Evolutionary conservation across 2,113 vertebrate species (phyloP), one percentile per base, ranked within the genome.

Genomic region (Colius striatus): DNA sequence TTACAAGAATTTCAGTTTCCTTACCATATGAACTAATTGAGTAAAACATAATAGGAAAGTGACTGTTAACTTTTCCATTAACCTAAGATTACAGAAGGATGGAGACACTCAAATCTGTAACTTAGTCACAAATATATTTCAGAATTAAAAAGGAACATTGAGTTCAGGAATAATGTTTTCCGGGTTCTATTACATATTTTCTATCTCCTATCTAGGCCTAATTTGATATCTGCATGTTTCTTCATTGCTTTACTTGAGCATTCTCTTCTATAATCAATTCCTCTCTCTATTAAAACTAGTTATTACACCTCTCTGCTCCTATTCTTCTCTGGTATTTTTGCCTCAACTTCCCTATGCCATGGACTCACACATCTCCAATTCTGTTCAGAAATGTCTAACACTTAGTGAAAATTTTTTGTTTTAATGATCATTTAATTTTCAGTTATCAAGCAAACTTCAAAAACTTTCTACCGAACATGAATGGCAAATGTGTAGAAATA

Each of bases 301-400:
- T 7, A 25, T 84, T 76, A 18, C 3, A 4, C 1, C 5, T 53
- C 27, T 87, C 18, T 34, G 3, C 5, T 38, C 36, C 14, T 71
- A 8, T 36, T 5, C 3, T 2, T 53, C 11, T 73, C 10, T 34
- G 1, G 3, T 43, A 0, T 47, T 70, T 87, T 60, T 38, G 23
- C 21, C 32, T 75, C 12, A 21, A 92, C 23, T 85, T 67, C 11
- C 9, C 5, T 38, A 16, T 13, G 7, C 51, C 19, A 41, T 0
- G 0, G 45, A 3, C 8, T 16, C 11, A 30, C 5, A 13, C 2
- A 36, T 45, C 19, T 77, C 12, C 25, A 26, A 6, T 47, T 6
- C 9, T 51, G 17, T 60, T 43, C 7, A n/a, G 10, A 83, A 75
- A 60, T 60, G 9, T 48, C 1, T 60, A 13, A 25, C n/a, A 54